Percentiles rank a stretch among this genome's conserved stretches.
Evolutionary conservation across 1,140 invertebrate genomes (phyloP).

Genomic region (Druon quercuslanigerum): DNA sequence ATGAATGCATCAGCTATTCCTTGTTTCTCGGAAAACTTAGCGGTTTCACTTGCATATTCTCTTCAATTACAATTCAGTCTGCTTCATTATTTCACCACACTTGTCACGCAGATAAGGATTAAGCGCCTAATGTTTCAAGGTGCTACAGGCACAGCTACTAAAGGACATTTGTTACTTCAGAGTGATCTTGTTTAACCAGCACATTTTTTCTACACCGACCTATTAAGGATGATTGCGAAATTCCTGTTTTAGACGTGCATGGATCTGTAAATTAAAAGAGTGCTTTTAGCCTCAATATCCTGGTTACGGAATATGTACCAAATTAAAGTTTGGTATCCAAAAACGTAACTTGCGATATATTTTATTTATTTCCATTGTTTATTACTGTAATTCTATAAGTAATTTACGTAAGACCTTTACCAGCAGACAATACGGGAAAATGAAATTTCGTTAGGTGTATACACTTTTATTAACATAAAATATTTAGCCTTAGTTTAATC

Average conservation of each 20-base stretch:
- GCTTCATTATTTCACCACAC: conserved; percentile 7
- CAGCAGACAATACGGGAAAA: too few relatives aligned
- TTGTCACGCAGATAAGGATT: conserved; percentile 35
- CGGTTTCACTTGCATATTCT: background rate
- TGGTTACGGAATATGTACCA: too few relatives aligned
- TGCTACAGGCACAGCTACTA: background rate
- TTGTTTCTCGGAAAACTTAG: background rate
- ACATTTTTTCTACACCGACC: background rate
- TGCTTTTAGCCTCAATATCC: too few relatives aligned
- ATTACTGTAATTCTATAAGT: too few relatives aligned
- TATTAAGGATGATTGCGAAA: background rate
- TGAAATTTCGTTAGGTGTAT: too few relatives aligned
- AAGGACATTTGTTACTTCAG: conserved; percentile 7
- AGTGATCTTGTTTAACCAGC: background rate
- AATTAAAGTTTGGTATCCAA: too few relatives aligned
- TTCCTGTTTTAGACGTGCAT: background rate
- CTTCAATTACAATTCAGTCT: background rate
- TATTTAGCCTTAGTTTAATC: too few relatives aligned
- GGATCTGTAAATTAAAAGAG: background rate
- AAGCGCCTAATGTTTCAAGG: conserved; percentile 13
- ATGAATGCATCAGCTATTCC: background rate
- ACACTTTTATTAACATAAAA: too few relatives aligned
- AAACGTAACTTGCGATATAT: too few relatives aligned
- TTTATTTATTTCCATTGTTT: too few relatives aligned
- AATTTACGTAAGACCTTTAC: too few relatives aligned